A percentile compares a stretch with the other conserved stretches of the same genome.
phyloP scores from a whole-genome alignment of 2,113 vertebrate genomes.

The Neotragus pygmaeus region DNA sequence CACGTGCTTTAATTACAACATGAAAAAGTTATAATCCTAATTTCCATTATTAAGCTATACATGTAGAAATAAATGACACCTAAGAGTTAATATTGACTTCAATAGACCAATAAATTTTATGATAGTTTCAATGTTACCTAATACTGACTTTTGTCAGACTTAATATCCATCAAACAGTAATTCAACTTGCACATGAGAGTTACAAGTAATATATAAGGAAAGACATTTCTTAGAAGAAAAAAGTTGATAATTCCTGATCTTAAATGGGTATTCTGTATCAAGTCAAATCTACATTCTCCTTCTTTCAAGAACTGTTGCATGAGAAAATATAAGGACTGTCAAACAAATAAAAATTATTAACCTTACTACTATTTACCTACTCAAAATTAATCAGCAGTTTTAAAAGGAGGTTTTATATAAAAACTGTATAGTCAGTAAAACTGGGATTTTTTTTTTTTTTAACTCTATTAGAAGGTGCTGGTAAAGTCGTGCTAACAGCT shows the following conservation, averaged over 20 bases:
- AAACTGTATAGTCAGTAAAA: constrained; percentile 2
- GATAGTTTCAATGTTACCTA: neutral
- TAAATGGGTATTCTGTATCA: neutral
- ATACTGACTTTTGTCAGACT: neutral
- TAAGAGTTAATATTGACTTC: constrained; percentile 6
- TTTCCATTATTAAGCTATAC: neutral
- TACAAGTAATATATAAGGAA: neutral
- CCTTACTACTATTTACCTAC: neutral
- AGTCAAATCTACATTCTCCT: neutral
- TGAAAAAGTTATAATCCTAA: neutral
- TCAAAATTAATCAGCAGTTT: constrained; percentile 44
- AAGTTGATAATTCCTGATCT: neutral
- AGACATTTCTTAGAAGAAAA: neutral
- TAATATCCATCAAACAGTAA: constrained; percentile 18
- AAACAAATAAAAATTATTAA: constrained; percentile 47
- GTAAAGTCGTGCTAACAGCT: neutral
- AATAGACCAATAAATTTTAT: neutral
- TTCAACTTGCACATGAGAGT: constrained; percentile 1
- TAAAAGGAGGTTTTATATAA: neutral
- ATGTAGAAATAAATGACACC: neutral
- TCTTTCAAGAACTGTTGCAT: constrained; percentile 21
- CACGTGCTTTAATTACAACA: neutral
- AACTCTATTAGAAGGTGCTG: neutral
- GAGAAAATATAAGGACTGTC: neutral
- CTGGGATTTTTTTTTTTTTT: neutral